Conservation (phyloP, 2,888 invertebrate species). For the Biston stratarius region DNA sequence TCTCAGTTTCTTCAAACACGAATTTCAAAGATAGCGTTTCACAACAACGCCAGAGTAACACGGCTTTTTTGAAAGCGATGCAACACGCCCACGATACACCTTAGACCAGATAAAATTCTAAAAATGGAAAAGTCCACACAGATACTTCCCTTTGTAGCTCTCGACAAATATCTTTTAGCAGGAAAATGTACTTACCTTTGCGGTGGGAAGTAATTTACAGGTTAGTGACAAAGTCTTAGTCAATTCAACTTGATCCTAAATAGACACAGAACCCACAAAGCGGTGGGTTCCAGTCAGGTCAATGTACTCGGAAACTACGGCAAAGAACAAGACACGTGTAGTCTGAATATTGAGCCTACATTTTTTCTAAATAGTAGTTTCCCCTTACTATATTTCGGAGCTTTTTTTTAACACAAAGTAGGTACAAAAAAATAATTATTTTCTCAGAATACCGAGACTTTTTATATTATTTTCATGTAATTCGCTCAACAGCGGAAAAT, state of each 20-base stretch:
- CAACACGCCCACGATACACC: slow-evolving; percentile 48
- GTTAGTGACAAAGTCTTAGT: neutral
- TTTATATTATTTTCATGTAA: slow-evolving; percentile 2
- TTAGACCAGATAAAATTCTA: slow-evolving; percentile 52
- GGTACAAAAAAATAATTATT: neutral
- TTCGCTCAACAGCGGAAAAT: neutral
- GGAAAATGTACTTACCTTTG: slow-evolving; percentile 44
- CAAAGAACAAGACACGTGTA: slow-evolving; percentile 28
- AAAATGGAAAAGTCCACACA: slow-evolving; percentile 50
- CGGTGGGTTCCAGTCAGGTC: slow-evolving; percentile 8
- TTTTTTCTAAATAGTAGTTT: neutral
- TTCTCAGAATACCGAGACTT: slow-evolving; percentile 7
- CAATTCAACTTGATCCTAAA: slow-evolving; percentile 10
- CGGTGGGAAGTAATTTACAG: slow-evolving; percentile 14
- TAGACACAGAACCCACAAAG: neutral
- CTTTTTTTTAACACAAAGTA: slow-evolving; percentile 3
- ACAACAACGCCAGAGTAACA: slow-evolving; percentile 10
- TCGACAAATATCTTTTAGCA: slow-evolving; percentile 49
- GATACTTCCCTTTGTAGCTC: slow-evolving; percentile 50
- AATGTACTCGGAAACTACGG: slow-evolving; percentile 25
- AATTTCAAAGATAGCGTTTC: slow-evolving; percentile 5
- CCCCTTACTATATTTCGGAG: slow-evolving; percentile 9
- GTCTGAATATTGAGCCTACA: slow-evolving; percentile 4
- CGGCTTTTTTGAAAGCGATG: slow-evolving; percentile 19
- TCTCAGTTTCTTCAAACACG: slow-evolving; percentile 2